Evolutionary conservation across 2,113 vertebrate species (phyloP).

Genomic region (Scalopus aquaticus): DNA sequence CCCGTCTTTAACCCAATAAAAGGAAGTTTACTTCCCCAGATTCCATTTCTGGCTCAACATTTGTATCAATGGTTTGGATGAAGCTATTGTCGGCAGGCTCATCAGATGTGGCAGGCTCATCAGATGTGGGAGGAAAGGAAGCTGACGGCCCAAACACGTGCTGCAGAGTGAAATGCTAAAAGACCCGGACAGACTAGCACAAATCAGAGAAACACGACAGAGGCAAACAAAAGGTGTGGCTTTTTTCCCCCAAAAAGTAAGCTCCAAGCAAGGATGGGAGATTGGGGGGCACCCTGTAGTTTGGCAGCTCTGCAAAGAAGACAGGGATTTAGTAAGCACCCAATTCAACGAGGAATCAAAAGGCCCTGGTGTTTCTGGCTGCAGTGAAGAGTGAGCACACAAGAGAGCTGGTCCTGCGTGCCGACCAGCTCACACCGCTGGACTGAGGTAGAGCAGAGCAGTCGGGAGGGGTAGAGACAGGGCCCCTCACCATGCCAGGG

Average conservation of each 20-base stretch:
- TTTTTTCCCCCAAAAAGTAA: neutral
- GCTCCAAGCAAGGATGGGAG: neutral
- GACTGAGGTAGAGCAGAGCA: neutral
- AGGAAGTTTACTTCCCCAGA: neutral
- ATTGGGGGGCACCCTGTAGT: fast-evolving
- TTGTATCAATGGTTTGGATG: neutral
- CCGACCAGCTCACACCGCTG: neutral
- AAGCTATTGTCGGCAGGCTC: neutral
- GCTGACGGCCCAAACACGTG: neutral
- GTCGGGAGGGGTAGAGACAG: neutral
- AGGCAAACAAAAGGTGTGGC: fast-evolving
- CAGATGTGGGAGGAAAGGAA: neutral
- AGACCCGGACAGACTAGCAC: neutral
- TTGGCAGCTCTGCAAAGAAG: neutral
- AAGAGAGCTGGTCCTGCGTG: fast-evolving
- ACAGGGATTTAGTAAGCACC: neutral
- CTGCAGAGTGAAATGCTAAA: neutral
- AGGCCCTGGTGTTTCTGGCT: neutral
- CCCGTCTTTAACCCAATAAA: neutral
- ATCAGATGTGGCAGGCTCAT: neutral
- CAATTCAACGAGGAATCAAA: fast-evolving
- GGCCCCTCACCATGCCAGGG: neutral
- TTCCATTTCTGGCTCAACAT: neutral
- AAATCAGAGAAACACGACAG: fast-evolving
- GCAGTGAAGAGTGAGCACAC: neutral